These are phyloP conservation scores for Gymnoscopelus braueri DNA, from an alignment of 2,797 vertebrate species.

Conservation along the genomic window DNA sequence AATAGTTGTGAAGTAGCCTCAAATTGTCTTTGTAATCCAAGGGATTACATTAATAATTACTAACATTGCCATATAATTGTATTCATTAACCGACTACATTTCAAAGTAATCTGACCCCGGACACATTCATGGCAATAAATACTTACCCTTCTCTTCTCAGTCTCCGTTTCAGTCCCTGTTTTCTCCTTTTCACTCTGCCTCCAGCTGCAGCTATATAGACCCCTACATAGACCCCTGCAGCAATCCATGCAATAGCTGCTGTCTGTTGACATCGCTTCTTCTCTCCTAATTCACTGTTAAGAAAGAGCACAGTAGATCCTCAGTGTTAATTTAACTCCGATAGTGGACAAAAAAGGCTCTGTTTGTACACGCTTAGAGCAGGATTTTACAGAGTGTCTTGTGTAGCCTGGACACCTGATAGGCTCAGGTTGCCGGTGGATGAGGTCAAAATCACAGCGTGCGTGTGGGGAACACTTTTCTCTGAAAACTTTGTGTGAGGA, in stretches of 20 bases:
- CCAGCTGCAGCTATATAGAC: conserved; percentile 88
- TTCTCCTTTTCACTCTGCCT: conserved; percentile 45
- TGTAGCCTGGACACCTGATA: conserved; percentile 31
- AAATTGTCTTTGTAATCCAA: too few relatives aligned
- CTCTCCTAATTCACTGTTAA: conserved; percentile 23
- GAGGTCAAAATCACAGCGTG: neutral
- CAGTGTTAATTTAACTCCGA: too few relatives aligned
- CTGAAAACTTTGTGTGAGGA: conserved; percentile 8
- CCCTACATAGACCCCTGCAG: conserved; percentile 80
- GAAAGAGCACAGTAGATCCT: neutral
- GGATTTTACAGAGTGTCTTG: neutral
- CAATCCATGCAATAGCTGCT: conserved; percentile 70
- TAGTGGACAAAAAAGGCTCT: too few relatives aligned
- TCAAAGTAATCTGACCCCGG: neutral
- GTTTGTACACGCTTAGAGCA: too few relatives aligned
- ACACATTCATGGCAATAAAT: neutral
- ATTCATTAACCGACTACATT: too few relatives aligned
- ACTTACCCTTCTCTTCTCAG: conserved; percentile 66
- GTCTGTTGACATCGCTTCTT: conserved; percentile 50
- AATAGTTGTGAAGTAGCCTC: too few relatives aligned
- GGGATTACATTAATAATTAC: too few relatives aligned
- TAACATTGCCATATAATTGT: too few relatives aligned
- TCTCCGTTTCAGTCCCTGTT: conserved; percentile 18
- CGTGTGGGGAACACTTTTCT: conserved; percentile 10
- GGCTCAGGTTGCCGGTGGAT: conserved; percentile 24